Percentiles rank a stretch among this genome's conserved stretches.
phyloP scores from a whole-genome alignment of 2,113 vertebrate genomes.

The Enhydra lutris region DNA sequence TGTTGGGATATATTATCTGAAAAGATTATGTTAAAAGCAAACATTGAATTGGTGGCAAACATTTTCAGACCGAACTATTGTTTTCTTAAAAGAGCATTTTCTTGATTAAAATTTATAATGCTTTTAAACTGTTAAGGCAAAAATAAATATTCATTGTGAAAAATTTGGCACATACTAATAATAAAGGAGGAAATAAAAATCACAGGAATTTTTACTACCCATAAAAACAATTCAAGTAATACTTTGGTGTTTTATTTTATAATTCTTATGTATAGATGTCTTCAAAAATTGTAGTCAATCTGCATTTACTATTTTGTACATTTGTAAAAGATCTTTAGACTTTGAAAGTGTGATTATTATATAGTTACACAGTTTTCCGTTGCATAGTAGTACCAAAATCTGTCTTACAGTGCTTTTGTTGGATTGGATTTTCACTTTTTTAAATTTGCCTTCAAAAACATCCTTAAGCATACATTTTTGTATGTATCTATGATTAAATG shows the following conservation, averaged over 20 bases:
- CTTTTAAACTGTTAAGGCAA: neutral
- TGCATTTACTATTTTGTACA: neutral
- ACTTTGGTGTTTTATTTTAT: neutral
- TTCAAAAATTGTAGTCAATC: neutral
- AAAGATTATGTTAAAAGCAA: conserved; percentile 25
- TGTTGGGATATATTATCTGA: neutral
- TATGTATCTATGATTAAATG: conserved; percentile 1
- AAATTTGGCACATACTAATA: neutral
- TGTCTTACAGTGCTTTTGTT: neutral
- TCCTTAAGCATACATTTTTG: conserved; percentile 4
- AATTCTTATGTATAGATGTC: neutral
- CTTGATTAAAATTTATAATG: neutral
- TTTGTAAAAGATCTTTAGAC: neutral
- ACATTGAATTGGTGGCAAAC: neutral
- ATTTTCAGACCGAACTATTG: neutral
- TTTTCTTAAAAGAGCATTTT: neutral
- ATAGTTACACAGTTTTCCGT: neutral
- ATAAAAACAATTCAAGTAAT: neutral
- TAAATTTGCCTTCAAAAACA: conserved; percentile 18
- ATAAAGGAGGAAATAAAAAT: neutral
- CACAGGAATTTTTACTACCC: neutral
- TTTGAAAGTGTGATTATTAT: neutral
- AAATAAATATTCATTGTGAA: neutral
- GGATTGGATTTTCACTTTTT: neutral
- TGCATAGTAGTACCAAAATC: neutral